Evolutionary conservation across 2,888 invertebrate species (phyloP).

Genomic region (Gerris lacustris): DNA sequence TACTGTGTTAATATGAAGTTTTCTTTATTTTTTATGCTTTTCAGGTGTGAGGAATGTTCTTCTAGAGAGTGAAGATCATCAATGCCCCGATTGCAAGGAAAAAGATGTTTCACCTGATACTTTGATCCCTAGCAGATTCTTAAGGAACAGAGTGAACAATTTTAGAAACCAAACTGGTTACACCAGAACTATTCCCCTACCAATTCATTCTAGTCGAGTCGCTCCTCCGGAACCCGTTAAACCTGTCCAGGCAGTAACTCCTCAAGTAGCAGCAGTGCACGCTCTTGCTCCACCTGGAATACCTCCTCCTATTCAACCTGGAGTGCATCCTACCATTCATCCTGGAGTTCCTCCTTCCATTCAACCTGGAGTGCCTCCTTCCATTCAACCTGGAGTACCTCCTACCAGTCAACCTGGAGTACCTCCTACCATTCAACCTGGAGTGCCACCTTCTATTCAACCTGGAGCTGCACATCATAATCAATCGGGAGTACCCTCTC

Average conservation of each 20-base stretch:
- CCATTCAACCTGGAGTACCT: neutral
- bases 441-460: neutral
- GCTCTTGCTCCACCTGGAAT: neutral
- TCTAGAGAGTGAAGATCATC: slow-evolving; percentile 85
- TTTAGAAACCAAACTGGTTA: slow-evolving; percentile 89
- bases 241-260: slow-evolving; percentile 8
- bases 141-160: slow-evolving; percentile 75
- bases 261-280: slow-evolving; percentile 8
- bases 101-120: slow-evolving; percentile 85
- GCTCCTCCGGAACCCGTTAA: slow-evolving; percentile 5
- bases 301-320: slow-evolving; percentile 2
- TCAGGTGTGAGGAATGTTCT: slow-evolving; percentile 75
- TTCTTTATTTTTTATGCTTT: slow-evolving; percentile 23
- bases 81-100: slow-evolving; percentile 88
- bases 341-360: neutral
- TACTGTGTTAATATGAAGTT: neutral
- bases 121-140: slow-evolving; percentile 81
- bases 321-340: neutral
- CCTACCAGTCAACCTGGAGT: slow-evolving; percentile 7
- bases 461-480: neutral
- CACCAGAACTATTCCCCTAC: slow-evolving; percentile 40
- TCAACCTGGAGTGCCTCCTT: neutral
- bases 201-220: slow-evolving; percentile 5
- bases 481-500: neutral
- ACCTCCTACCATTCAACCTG: neutral